Base-by-base conservation (phyloP, 2,888 invertebrate genomes). In the Acanthococcus lagerstroemiae region DNA sequence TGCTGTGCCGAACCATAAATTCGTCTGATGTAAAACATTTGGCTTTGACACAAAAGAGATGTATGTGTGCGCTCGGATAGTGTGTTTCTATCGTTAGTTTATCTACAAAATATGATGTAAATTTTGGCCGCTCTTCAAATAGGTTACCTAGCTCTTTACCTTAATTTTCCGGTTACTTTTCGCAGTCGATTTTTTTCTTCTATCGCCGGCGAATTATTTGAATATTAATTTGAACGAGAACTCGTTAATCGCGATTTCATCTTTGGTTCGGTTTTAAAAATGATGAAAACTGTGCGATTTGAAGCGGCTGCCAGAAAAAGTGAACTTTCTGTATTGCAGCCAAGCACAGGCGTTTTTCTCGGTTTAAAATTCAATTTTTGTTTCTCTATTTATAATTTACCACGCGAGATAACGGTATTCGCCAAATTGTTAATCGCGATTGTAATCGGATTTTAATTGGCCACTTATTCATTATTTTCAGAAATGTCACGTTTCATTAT, bases 141-240 rank as follows among this genome's bases (percentile, higher is more conserved):
- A 61, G 61, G 61, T 61, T 61, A 61, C 61, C 61, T 61, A 60
- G 60, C 60, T 56, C 27, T 44, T 57, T 58, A 58, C 58, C 58
- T 58, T 58, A 45, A 45, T 15, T 45, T 24, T 52, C 24, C 22
- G 21, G 52, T 52, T 22, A 24, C 6, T 15, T 22, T 21, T 52
- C 22, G 1, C 24, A 2, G 2, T 22, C 22, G 52, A 22, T 52
- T 52, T 52, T 15, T 15, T 52, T 19, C 24, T 52, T 52, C 52
- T 24, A 24, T 24, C 12, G 21, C n/a, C n/a, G n/a, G n/a, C n/a
- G n/a, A n/a, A n/a, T n/a, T n/a, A n/a, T 58, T 58, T 48, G 58
- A 48, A 46, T 58, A 46, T 58, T 58, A 58, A 58, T 58, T 58
- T 46, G 48, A 46, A 58, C 27, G 58, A 48, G 26, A 45, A 24